Base-by-base conservation (phyloP, 2,888 invertebrate genomes). In the Cerastis rubricosa region DNA sequence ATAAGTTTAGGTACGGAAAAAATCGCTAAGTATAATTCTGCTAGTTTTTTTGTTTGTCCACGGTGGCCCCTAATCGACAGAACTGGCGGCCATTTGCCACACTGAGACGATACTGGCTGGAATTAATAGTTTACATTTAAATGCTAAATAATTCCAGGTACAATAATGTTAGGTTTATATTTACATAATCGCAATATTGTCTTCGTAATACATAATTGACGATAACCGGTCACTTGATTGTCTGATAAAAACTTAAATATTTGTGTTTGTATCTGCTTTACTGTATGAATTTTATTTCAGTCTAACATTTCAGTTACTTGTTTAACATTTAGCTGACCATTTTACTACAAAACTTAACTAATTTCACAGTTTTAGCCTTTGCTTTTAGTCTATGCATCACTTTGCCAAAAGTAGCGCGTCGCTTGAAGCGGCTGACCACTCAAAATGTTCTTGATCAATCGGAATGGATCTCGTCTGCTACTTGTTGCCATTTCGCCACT, bases 401-500 rank as follows among this genome's bases (percentile, higher is more conserved):
- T 74, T 49, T 49, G 49, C 45, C 14, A 65, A 22, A 57, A 35
- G 14, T 35, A 22, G 35, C 49, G 22, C 12, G 57, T 57, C 45
- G 47, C 65, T 79, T 49, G 63, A 59, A 83, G 84, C 70, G 63
- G 40, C 71, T 80, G 45, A 54, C n/a, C 47, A 57, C 68, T 49
- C 14, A 51, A 43, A 66, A 57, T 29, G 45, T 71, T 73, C 73
- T 29, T 19, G 64, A 29, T 89, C 78, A 96, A 74, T 96, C 96
- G 0, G 95, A 96, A 82, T 94, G 85, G 29, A 96, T 95, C 76
- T 96, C 96, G 5, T 96, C 96, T 0, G 97, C 97, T 2, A 98
- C 97, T 87, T 97, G 97, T 87, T 97, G 97, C 98, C 98, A 98
- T 87, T 98, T 98, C 22, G 97, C 97, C 1, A 98, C 98, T 84